These are phyloP conservation scores for Pseudomyrmex sp. DNA, from an alignment of 1,140 invertebrate species.

Conservation along the genomic window DNA sequence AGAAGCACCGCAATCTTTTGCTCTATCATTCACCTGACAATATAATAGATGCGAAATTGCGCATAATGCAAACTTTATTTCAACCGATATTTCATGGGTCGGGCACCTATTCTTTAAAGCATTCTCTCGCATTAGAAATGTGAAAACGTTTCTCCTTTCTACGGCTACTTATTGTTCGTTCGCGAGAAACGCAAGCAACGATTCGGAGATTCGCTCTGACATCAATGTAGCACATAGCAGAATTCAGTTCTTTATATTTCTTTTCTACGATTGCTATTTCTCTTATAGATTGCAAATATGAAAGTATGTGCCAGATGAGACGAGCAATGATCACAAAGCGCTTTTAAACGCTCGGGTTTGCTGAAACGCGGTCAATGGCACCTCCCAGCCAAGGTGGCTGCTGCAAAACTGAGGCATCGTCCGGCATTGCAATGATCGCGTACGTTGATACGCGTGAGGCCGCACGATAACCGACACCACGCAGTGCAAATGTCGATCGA, in stretches of 20 bases:
- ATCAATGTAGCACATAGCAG: conserved; percentile 34
- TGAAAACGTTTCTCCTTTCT: conserved; percentile 1
- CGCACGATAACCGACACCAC: conserved; percentile 37
- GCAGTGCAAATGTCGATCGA: conserved; percentile 47
- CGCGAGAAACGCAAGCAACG: conserved; percentile 33
- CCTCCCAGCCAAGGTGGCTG: conserved; percentile 56
- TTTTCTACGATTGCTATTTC: too few relatives aligned
- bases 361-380: conserved; percentile 35
- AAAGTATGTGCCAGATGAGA: too few relatives aligned
- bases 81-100: conserved; percentile 9
- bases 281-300: too few relatives aligned
- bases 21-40: neutral
- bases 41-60: neutral
- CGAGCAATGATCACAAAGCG: too few relatives aligned
- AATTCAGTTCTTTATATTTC: too few relatives aligned
- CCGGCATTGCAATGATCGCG: conserved; percentile 47
- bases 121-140: neutral
- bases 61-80: conserved; percentile 29
- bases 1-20: neutral
- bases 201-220: conserved; percentile 64
- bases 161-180: conserved; percentile 12
- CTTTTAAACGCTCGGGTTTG: too few relatives aligned
- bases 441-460: conserved; percentile 37
- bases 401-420: conserved; percentile 55
- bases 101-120: conserved; percentile 28